A percentile compares a stretch with the other conserved stretches of the same genome.
Conservation (phyloP, 2,797 vertebrate genomes). For the Lacerta agilis region DNA sequence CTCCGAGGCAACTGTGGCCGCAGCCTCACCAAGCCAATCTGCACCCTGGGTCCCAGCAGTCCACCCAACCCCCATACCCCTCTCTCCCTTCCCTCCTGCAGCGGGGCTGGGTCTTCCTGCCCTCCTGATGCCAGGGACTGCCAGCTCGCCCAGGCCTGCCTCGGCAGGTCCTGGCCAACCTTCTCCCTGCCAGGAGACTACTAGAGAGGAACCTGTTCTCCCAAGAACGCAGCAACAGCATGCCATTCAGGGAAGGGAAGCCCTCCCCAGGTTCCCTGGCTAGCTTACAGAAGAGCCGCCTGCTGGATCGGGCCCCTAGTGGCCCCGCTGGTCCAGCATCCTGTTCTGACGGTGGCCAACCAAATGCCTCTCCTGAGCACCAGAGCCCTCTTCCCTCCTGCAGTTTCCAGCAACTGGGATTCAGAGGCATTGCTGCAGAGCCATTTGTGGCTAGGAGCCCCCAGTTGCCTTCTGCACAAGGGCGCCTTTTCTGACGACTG, state of each 20-base stretch:
- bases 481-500: too few species aligned
- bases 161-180: conserved; percentile 77
- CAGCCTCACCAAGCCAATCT: conserved; percentile 43
- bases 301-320: too few species aligned
- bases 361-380: too few species aligned
- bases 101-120: conserved; percentile 64
- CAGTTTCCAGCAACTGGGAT: too few species aligned
- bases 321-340: too few species aligned
- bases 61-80: conserved; percentile 54
- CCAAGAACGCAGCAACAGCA: conserved; percentile 73
- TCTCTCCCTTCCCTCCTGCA: conserved; percentile 60
- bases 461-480: too few species aligned
- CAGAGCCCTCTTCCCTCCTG: too few species aligned
- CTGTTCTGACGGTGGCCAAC: too few species aligned
- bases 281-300: conserved; percentile 16
- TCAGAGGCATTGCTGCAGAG: too few species aligned
- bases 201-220: conserved; percentile 82
- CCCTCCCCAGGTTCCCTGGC: conserved; percentile 73
- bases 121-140: conserved; percentile 72
- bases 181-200: conserved; percentile 70
- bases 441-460: too few species aligned
- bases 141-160: conserved; percentile 76
- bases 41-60: too few species aligned
- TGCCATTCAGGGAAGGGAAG: conserved; percentile 77
- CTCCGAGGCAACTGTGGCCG: conserved; percentile 16